These are phyloP conservation scores for Halyomorpha halys DNA, from an alignment of 1,140 invertebrate species.

Conservation along the genomic window DNA sequence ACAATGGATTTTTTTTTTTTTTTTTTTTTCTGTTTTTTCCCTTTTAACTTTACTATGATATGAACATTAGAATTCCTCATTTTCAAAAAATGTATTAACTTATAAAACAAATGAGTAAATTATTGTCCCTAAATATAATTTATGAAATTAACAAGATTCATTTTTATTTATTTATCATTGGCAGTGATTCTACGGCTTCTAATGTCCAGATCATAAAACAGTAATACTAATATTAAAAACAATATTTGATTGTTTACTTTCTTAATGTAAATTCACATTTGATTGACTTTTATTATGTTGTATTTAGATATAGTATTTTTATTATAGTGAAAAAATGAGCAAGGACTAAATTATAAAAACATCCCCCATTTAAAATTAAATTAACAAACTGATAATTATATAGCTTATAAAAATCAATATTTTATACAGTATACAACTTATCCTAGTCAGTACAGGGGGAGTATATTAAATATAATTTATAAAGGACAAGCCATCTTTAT, in stretches of 20 bases:
- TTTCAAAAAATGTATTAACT: neutral
- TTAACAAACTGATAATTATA: slow-evolving; percentile 17
- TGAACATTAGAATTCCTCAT: slow-evolving; percentile 18
- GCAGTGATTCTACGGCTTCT: slow-evolving; percentile 10
- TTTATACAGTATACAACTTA: slow-evolving; percentile 16
- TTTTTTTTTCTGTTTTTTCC: no score
- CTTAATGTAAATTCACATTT: slow-evolving; percentile 17
- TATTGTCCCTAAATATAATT: slow-evolving; percentile 19
- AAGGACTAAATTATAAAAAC: slow-evolving; percentile 15
- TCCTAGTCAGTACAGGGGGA: slow-evolving; percentile 23
- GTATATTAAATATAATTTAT: slow-evolving; percentile 11
- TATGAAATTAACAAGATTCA: neutral
- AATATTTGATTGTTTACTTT: slow-evolving; percentile 20
- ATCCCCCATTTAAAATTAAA: slow-evolving; percentile 23
- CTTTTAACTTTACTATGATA: slow-evolving; percentile 5
- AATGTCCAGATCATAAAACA: slow-evolving; percentile 19
- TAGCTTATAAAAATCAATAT: slow-evolving; percentile 12
- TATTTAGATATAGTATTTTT: slow-evolving; percentile 3
- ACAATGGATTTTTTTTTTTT: slow-evolving; percentile 19
- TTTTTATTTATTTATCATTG: neutral
- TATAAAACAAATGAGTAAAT: neutral
- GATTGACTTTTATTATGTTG: slow-evolving; percentile 19
- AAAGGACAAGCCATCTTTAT: slow-evolving; percentile 9
- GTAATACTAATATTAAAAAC: slow-evolving; percentile 12
- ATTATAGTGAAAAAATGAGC: slow-evolving; percentile 17